Conservation (phyloP, 2,113 vertebrate species). For the Sphyrna mokarran region DNA sequence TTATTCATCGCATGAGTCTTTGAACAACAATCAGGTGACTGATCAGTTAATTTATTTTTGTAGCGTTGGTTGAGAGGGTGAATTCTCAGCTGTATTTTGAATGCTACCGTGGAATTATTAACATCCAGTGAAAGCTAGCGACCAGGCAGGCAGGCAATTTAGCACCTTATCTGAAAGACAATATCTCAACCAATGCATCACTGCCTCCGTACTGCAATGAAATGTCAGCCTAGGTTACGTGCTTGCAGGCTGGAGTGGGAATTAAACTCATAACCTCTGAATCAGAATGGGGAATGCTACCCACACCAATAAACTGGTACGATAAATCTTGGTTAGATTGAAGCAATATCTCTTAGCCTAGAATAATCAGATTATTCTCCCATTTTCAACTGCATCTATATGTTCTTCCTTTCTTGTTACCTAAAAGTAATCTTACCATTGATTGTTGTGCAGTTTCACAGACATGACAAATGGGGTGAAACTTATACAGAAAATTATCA, state of each 20-base stretch:
- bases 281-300: neutral
- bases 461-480: neutral
- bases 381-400: neutral
- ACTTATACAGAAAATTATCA: neutral
- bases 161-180: neutral
- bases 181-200: neutral
- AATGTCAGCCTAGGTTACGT: neutral
- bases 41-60: neutral
- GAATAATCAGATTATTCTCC: neutral
- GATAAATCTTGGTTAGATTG: neutral
- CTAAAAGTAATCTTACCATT: neutral
- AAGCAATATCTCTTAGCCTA: neutral
- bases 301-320: neutral
- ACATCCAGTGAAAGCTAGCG: neutral
- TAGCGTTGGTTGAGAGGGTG: neutral
- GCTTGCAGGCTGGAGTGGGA: neutral
- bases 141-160: neutral
- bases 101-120: neutral
- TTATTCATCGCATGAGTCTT: neutral
- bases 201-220: neutral
- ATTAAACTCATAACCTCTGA: neutral
- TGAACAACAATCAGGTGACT: neutral
- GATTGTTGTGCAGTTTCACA: neutral
- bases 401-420: neutral
- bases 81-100: neutral